phyloP scores from a whole-genome alignment of 2,113 vertebrate genomes.

The Phrynosoma blainvillii region DNA sequence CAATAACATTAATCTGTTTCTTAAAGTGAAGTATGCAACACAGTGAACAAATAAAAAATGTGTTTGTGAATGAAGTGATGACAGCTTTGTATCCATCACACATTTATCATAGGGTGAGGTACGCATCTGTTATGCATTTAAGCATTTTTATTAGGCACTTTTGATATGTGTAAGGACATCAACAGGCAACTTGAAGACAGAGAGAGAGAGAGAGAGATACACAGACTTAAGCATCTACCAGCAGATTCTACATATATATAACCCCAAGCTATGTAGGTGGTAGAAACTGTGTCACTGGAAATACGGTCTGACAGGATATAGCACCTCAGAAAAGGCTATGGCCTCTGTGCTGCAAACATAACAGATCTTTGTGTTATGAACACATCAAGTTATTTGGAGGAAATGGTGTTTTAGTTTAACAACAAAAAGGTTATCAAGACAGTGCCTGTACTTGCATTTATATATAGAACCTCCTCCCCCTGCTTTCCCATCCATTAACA shows the following conservation, averaged over 20 bases:
- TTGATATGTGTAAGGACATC: conserved; percentile 40
- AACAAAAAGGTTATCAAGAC: conserved; percentile 17
- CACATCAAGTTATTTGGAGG: neutral
- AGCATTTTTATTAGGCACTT: conserved; percentile 21
- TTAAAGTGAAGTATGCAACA: conserved; percentile 33
- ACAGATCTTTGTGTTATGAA: conserved; percentile 24
- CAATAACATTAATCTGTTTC: conserved; percentile 26
- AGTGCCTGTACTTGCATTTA: neutral
- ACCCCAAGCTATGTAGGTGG: conserved; percentile 55
- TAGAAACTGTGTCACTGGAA: conserved; percentile 32
- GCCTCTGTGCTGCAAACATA: conserved; percentile 23
- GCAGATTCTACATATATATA: conserved; percentile 38
- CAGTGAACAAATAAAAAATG: conserved; percentile 48
- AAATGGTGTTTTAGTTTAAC: conserved; percentile 32
- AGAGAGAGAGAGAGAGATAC: no score
- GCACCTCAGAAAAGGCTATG: conserved; percentile 27
- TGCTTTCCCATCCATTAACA: no score
- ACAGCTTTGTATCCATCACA: conserved; percentile 10
- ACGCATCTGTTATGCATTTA: conserved; percentile 49
- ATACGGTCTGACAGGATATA: neutral
- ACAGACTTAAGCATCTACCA: conserved; percentile 19
- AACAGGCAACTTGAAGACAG: no score
- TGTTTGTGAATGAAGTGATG: conserved; percentile 29
- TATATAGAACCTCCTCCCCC: neutral
- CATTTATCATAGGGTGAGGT: conserved; percentile 47